phyloP scores from a whole-genome alignment of 2,888 invertebrate species.

The Drosophila picticornis region DNA sequence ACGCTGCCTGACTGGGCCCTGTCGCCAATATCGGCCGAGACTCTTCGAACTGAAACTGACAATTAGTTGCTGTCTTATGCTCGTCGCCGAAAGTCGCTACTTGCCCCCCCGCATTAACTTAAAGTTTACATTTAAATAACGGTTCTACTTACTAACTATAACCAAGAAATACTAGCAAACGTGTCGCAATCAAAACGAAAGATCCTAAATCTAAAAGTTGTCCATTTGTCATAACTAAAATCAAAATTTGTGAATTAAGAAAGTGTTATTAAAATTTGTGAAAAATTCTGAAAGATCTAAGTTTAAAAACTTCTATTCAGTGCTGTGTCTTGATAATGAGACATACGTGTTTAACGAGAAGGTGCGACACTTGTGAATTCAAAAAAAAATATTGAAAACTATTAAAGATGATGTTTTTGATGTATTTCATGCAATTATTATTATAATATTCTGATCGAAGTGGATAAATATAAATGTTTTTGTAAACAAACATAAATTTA shows the following conservation, averaged over 20 bases:
- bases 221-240: neutral
- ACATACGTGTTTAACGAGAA: conserved; percentile 25
- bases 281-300: conserved; percentile 2
- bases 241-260: neutral
- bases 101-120: conserved; percentile 61
- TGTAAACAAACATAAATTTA: neutral
- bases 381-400: neutral
- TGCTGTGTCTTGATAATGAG: conserved; percentile 41
- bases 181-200: conserved; percentile 15
- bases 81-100: conserved; percentile 84
- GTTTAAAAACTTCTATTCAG: conserved; percentile 8
- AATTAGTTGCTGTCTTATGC: conserved; percentile 85
- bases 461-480: neutral
- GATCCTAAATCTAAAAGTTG: neutral
- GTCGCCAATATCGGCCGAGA: conserved; percentile 75
- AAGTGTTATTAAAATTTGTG: conserved; percentile 6
- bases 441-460: neutral
- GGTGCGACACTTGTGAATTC: conserved; percentile 21
- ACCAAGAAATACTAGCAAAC: conserved; percentile 13
- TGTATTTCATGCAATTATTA: neutral
- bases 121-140: conserved; percentile 21
- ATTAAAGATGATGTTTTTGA: neutral
- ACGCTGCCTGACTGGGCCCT: conserved; percentile 46
- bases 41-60: conserved; percentile 78
- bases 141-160: conserved; percentile 13